Evolutionary conservation across 1,140 invertebrate genomes (phyloP), one percentile per base, ranked within the genome.

Genomic region (Rhyzopertha dominica): DNA sequence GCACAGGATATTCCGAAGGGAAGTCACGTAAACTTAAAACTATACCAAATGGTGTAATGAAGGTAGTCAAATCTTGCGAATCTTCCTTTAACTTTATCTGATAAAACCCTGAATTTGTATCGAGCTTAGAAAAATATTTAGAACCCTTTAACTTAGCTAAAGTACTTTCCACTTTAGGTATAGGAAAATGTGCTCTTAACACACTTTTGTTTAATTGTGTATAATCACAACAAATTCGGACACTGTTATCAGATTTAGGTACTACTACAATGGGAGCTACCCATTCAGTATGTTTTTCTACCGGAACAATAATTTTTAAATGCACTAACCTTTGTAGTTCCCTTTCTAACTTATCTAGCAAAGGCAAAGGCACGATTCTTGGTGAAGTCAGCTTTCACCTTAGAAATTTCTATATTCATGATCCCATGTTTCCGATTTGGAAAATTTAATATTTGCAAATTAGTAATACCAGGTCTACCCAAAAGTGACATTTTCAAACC

Each of bases 261-360:
- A 69, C 66, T 5, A 59, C 40, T 4, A 73, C 58, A 17, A 72
- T 59, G 3, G 68, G 67, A n/a, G 62, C 50, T 13, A 61, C 64
- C 66, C 69, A 74, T 16, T 63, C 59, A 1, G 60, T 64, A 5
- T 58, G 55, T 30, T 56, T 46, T 20, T 57, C 53, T 16, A 65
- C 63, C 23, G 40, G 53, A 29, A 51, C 51, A 17, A 65, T 69
- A 10, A 68, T 54, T 9, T 50, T 45, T 22, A 50, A 17, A 22
- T 36, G 30, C 28, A 45, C 16, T 43, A 65, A 30, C 10, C 52
- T 39, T 16, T 66, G 35, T 10, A 65, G 26, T 28, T 54, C 48
- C 30, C 47, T 19, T 42, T 56, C 46, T 22, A 57, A 37, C 40
- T 59, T 46, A 2, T 47, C 43, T 12, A 54, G 23, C n/a, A 64